Conservation (phyloP, 2,888 invertebrate species). For the Agrotis ipsilon region DNA sequence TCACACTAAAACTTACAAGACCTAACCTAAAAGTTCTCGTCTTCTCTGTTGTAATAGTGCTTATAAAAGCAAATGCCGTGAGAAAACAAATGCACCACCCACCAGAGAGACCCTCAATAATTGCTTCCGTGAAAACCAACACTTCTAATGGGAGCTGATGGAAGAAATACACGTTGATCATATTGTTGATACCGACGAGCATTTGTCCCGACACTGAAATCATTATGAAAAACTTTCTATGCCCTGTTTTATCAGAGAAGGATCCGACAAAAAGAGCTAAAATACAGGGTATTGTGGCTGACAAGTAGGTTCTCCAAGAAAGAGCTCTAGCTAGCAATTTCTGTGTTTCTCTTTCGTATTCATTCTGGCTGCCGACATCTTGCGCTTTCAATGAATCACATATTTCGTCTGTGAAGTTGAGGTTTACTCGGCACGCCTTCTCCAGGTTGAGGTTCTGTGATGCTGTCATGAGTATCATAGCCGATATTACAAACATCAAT, state of each 20-base stretch:
- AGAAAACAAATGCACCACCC: constrained; percentile 96
- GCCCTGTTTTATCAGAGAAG: constrained; percentile 93
- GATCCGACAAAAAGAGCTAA: constrained; percentile 95
- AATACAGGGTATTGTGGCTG: constrained; percentile 94
- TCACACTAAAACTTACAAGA: constrained; percentile 95
- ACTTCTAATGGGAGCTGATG: constrained; percentile 94
- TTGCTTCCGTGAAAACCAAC: constrained; percentile 93
- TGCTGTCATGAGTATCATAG: constrained; percentile 92
- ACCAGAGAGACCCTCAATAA: constrained; percentile 94
- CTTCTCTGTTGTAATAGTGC: constrained; percentile 94
- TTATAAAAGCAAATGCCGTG: constrained; percentile 96
- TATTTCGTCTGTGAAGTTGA: constrained; percentile 93
- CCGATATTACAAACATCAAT: constrained; percentile 73
- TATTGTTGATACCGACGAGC: constrained; percentile 93
- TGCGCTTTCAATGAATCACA: constrained; percentile 94
- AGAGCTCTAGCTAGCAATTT: constrained; percentile 93
- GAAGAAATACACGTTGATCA: constrained; percentile 94
- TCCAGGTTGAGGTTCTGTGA: constrained; percentile 95
- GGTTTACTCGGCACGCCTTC: constrained; percentile 96
- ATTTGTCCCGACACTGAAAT: constrained; percentile 94
- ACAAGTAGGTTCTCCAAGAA: constrained; percentile 95
- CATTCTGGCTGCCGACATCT: constrained; percentile 89
- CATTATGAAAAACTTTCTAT: constrained; percentile 94
- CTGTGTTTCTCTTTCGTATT: constrained; percentile 92
- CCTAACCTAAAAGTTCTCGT: constrained; percentile 96